Conservation (phyloP, 2,888 invertebrate genomes). For the Kryphioiulus occultus region DNA sequence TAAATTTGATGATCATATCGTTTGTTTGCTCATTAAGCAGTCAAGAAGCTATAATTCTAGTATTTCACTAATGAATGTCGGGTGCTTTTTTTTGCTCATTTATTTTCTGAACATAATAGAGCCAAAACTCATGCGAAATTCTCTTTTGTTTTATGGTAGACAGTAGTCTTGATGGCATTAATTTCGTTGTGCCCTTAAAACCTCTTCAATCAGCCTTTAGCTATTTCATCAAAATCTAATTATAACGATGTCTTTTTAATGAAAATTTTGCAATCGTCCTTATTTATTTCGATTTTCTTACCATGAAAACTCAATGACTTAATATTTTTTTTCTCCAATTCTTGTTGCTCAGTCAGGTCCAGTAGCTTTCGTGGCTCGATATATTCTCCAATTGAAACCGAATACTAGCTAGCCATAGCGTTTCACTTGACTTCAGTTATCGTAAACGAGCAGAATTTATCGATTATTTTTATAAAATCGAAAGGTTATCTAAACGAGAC, state of each 20-base stretch:
- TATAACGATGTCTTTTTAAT: neutral
- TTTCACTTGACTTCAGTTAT: neutral
- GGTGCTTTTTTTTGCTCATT: neutral
- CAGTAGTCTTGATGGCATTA: neutral
- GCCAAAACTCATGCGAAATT: neutral
- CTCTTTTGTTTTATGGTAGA: neutral
- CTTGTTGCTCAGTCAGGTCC: too few species aligned
- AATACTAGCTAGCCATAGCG: neutral
- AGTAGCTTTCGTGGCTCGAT: neutral
- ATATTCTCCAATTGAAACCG: neutral
- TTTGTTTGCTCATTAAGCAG: neutral
- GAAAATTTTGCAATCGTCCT: neutral
- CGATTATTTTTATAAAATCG: neutral
- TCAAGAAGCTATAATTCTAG: neutral
- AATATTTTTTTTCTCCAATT: too few species aligned
- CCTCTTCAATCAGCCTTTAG: too few species aligned
- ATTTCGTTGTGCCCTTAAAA: neutral
- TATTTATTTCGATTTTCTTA: too few species aligned
- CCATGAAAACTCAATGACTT: too few species aligned
- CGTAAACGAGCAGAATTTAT: neutral
- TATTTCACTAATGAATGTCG: neutral
- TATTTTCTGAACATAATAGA: neutral
- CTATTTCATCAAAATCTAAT: too few species aligned
- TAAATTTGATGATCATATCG: too few species aligned
- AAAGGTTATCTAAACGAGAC: neutral